Conservation (phyloP, 2,888 invertebrate genomes). For the Pandemis heparana region DNA sequence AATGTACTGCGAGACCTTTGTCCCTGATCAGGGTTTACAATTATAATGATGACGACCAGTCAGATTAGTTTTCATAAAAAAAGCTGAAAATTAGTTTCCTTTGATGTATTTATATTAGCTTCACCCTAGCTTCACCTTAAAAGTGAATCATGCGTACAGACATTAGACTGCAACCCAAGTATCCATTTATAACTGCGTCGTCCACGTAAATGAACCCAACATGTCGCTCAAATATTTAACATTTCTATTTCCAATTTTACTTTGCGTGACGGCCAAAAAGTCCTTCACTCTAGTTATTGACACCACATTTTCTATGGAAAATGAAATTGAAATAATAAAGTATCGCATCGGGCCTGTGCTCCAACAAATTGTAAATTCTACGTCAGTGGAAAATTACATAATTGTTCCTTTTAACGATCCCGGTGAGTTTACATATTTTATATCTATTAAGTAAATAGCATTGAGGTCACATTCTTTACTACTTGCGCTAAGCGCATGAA, state of each 20-base stretch:
- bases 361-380: neutral
- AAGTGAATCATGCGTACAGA: constrained; percentile 11
- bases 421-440: constrained; percentile 46
- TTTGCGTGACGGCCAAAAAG: constrained; percentile 48
- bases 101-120: neutral
- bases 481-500: too few relatives aligned
- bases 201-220: neutral
- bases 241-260: constrained; percentile 6
- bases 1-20: too few relatives aligned
- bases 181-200: constrained; percentile 6
- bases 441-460: neutral
- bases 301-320: constrained; percentile 62
- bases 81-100: too few relatives aligned
- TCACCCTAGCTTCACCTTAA: constrained; percentile 29
- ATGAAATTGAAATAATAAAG: constrained; percentile 58
- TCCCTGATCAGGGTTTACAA: too few relatives aligned
- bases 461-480: too few relatives aligned
- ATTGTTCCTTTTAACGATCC: constrained; percentile 49
- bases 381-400: constrained; percentile 45
- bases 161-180: constrained; percentile 1
- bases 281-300: constrained; percentile 67
- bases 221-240: constrained; percentile 25
- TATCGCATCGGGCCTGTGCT: neutral
- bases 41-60: too few relatives aligned
- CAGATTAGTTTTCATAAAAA: too few relatives aligned